Evolutionary conservation across 2,888 invertebrate genomes (phyloP).

Genomic region (Artemia sinica): DNA sequence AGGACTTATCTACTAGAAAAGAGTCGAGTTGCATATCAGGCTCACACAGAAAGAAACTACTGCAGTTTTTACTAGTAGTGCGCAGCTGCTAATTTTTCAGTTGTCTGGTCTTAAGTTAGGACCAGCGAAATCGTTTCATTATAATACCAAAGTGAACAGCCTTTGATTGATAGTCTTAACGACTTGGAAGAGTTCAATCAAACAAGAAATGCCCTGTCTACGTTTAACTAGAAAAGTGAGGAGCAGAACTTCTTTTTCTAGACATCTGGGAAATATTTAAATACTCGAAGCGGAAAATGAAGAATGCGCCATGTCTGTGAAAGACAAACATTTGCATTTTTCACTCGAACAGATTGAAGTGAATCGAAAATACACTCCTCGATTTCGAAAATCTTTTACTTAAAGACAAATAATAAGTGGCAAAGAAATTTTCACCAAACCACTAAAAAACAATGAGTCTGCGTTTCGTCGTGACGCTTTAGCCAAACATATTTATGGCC

Average conservation of each 20-base stretch:
- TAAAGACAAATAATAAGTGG: slow-evolving; percentile 76
- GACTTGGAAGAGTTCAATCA: slow-evolving; percentile 64
- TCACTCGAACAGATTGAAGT: slow-evolving; percentile 58
- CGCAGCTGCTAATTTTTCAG: slow-evolving; percentile 46
- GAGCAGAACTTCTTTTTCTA: slow-evolving; percentile 65
- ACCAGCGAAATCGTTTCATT: slow-evolving; percentile 45
- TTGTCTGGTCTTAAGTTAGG: slow-evolving; percentile 50
- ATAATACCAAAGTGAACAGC: slow-evolving; percentile 62
- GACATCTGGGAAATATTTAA: slow-evolving; percentile 76
- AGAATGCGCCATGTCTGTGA: slow-evolving; percentile 43
- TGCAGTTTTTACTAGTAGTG: slow-evolving; percentile 97
- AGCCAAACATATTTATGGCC: no score
- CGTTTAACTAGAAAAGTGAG: slow-evolving; percentile 56
- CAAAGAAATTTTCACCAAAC: slow-evolving; percentile 71
- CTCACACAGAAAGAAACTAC: slow-evolving; percentile 82
- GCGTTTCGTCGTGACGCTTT: no score
- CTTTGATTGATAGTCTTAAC: slow-evolving; percentile 64
- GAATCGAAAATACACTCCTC: slow-evolving; percentile 47
- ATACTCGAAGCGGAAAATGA: slow-evolving; percentile 40
- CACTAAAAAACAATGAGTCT: slow-evolving; percentile 46
- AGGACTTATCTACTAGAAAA: slow-evolving; percentile 92
- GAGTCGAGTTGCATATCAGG: slow-evolving; percentile 87
- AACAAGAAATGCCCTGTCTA: slow-evolving; percentile 52
- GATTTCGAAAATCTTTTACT: slow-evolving; percentile 71
- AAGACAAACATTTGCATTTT: slow-evolving; percentile 47